phyloP scores from a whole-genome alignment of 2,797 vertebrate species.

The Urophycis tenuis region DNA sequence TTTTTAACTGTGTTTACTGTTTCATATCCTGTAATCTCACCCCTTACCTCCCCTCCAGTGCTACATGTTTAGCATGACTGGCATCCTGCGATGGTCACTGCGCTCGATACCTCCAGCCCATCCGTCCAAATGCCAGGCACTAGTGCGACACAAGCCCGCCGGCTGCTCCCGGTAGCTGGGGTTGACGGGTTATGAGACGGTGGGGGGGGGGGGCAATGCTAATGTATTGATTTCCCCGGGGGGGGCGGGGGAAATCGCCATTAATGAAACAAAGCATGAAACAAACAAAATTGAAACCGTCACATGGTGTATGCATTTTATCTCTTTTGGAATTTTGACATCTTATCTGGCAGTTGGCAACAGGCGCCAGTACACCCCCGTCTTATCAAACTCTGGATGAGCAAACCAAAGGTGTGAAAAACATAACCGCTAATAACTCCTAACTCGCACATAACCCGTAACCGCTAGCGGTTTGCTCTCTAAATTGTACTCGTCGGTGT shows the following conservation, averaged over 20 bases:
- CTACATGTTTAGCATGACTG: conserved; percentile 33
- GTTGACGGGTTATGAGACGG: neutral
- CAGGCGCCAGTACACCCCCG: too few species aligned
- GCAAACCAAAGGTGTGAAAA: too few species aligned
- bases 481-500: too few species aligned
- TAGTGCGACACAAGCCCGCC: conserved; percentile 31
- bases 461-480: too few species aligned
- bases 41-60: conserved; percentile 5
- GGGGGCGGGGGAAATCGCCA: too few species aligned
- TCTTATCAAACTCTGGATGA: neutral
- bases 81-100: conserved; percentile 24
- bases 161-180: neutral
- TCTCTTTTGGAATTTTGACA: too few species aligned
- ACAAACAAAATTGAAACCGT: neutral
- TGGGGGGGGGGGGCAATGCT: neutral
- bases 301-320: too few species aligned
- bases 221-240: neutral
- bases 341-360: neutral
- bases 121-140: neutral
- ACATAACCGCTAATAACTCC: too few species aligned
- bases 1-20: conserved; percentile 13
- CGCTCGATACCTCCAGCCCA: neutral
- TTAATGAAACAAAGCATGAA: neutral
- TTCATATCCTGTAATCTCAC: conserved; percentile 5
- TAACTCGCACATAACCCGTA: too few species aligned